Evolutionary conservation across 2,797 vertebrate species (phyloP), one percentile per base, ranked within the genome.

Genomic region (Pelodytes ibericus): DNA sequence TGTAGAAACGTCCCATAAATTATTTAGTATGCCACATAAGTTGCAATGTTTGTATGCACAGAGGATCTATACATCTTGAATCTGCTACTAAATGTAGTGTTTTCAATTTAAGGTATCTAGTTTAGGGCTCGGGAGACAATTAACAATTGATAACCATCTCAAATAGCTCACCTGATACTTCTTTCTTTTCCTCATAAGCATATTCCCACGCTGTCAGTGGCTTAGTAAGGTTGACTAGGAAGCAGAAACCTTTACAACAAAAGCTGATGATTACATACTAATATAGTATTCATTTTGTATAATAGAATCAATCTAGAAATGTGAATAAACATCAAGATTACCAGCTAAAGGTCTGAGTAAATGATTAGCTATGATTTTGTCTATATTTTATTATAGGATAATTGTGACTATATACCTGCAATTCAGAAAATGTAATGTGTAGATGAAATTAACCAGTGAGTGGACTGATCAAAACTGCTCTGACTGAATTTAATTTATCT

Each of bases 121-220:
- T 95, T 95, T 90, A 92, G 91, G 91, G 93, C 90, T 95, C 93
- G 86, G 89, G 90, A 90, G 89, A 87, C 92, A 90, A 94, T 97
- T 94, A 98, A 96, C 85, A 93, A 96, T 96, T 96, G 85, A 97
- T 96, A 91, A 82, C 74, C 83, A 87, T 93, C 90, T 98, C 95
- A 91, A 88, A 89, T 96, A 87, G 86, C 93, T 88, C 89, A 92
- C 88, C 87, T 92, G 93, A 94, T 94, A 92, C 84, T 81, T 85
- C 82, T 74, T 78, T 82, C 72, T 78, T 72, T 72, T 77, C 24
- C 67, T 80, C 80, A 59, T 65, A 81, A 58, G 69, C 49, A 71
- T 8, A 2, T 82, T 87, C 77, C 83, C 76, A 81, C 82, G 71
- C 80, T 81, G 72, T 65, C 80, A 49, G 22, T 76, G 73, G 82